Evolutionary conservation across 2,888 invertebrate genomes (phyloP).

Genomic region (Byasa hedistus): DNA sequence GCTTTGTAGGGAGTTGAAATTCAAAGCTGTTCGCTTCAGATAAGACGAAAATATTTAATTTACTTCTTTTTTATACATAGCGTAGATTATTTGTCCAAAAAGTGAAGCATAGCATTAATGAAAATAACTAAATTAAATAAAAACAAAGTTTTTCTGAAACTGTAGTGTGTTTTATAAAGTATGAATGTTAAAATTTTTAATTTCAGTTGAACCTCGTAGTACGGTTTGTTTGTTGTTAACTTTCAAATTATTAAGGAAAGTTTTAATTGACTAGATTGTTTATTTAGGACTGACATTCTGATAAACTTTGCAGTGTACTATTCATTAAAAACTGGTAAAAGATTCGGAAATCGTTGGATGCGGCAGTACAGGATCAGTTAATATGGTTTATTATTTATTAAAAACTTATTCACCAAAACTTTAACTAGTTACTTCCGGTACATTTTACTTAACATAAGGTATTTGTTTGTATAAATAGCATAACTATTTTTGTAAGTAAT

Average conservation of each 20-base stretch:
- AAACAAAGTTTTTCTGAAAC: neutral
- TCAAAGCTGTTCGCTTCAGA: slow-evolving; percentile 1
- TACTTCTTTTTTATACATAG: neutral
- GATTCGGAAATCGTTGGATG: no score
- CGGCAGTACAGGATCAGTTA: no score
- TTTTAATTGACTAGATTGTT: no score
- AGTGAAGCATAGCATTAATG: neutral
- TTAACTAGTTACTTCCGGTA: neutral
- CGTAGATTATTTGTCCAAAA: neutral
- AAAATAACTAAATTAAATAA: neutral
- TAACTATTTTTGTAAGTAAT: neutral
- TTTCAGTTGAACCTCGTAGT: no score
- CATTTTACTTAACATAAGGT: neutral
- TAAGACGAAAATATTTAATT: neutral
- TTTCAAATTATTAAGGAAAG: no score
- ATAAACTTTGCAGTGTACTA: no score
- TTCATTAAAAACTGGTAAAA: no score
- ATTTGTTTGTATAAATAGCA: neutral
- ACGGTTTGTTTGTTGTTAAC: no score
- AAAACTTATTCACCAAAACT: neutral
- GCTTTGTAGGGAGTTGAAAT: neutral
- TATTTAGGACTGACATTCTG: no score
- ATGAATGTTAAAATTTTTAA: no score
- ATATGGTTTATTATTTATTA: no score
- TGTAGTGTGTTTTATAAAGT: neutral